These are phyloP conservation scores for Galleria mellonella DNA, from an alignment of 1,140 invertebrate species.

Conservation along the genomic window DNA sequence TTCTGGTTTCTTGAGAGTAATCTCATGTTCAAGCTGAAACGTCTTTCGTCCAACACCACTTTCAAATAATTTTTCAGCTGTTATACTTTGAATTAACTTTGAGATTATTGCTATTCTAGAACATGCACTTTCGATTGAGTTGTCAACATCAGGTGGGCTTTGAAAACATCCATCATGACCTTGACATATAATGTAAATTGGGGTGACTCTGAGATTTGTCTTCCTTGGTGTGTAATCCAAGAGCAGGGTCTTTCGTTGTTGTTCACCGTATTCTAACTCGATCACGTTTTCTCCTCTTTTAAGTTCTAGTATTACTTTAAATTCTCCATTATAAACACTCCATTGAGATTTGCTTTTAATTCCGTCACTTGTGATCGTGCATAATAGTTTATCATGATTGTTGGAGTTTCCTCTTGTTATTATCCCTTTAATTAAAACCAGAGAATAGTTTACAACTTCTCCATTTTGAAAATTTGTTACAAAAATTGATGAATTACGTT, in stretches of 20 bases:
- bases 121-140: conserved; percentile 83
- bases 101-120: conserved; percentile 85
- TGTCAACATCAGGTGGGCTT: conserved; percentile 80
- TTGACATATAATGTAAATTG: conserved; percentile 84
- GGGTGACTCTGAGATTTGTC: conserved; percentile 73
- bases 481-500: conserved; percentile 57
- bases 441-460: conserved; percentile 63
- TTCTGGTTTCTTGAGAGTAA: conserved; percentile 74
- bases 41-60: conserved; percentile 86
- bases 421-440: conserved; percentile 65
- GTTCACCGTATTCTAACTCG: conserved; percentile 42
- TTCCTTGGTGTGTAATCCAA: conserved; percentile 62
- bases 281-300: conserved; percentile 62
- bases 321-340: conserved; percentile 66
- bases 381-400: conserved; percentile 58
- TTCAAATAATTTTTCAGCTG: conserved; percentile 91
- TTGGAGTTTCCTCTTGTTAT: conserved; percentile 60
- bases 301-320: conserved; percentile 64
- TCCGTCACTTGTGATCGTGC: conserved; percentile 40
- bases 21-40: conserved; percentile 84
- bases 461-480: conserved; percentile 69
- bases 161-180: conserved; percentile 88
- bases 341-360: conserved; percentile 44
- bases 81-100: conserved; percentile 88
- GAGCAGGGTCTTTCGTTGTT: conserved; percentile 41